These are phyloP conservation scores for Ifrita kowaldi DNA, from an alignment of 2,113 vertebrate species.

Conservation along the genomic window DNA sequence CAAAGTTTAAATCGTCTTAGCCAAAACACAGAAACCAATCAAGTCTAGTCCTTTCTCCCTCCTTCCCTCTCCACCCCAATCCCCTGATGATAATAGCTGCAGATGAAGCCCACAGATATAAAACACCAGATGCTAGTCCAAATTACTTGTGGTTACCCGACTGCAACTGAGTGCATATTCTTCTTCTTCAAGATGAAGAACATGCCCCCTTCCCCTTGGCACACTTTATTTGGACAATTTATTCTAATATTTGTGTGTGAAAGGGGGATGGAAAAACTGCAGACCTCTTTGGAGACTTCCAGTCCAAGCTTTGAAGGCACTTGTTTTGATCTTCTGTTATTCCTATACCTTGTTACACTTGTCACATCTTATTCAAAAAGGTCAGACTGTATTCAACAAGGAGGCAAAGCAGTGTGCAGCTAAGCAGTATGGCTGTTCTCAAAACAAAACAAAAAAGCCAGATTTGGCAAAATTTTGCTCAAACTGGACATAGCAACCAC, in stretches of 20 bases:
- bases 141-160: background rate
- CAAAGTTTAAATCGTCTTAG: background rate
- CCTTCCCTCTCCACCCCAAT: background rate
- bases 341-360: background rate
- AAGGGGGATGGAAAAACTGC: background rate
- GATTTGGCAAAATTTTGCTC: background rate
- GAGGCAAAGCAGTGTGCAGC: background rate
- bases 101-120: background rate
- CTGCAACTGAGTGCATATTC: background rate
- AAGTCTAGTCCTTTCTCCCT: background rate
- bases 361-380: background rate
- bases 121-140: background rate
- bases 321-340: background rate
- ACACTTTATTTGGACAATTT: background rate
- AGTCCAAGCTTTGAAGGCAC: background rate
- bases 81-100: background rate
- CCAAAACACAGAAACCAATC: conserved; percentile 40
- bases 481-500: background rate
- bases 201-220: background rate
- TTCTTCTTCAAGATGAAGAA: background rate
- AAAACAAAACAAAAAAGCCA: background rate
- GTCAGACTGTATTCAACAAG: background rate
- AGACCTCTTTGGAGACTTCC: background rate
- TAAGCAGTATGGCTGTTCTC: background rate
- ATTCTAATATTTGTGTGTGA: background rate